These are phyloP conservation scores for Heliopora coerulea DNA, from an alignment of 92 coral and sea anemone species.

Conservation along the genomic window DNA sequence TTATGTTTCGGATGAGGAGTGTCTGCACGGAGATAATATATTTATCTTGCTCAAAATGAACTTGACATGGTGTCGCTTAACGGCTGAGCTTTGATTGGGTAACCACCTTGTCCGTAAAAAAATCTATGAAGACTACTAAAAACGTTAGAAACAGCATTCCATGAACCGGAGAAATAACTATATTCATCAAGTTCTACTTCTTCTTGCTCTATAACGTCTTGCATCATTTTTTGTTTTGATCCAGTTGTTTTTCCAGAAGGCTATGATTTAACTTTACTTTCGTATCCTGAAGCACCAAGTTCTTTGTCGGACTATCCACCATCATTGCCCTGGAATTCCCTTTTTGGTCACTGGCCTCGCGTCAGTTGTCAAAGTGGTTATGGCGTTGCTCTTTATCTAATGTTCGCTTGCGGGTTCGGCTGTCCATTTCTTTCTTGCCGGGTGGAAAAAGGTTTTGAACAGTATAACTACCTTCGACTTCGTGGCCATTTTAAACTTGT, in stretches of 20 bases:
- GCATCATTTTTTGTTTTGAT: too few relatives aligned
- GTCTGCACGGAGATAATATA: background rate
- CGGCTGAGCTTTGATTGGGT: background rate
- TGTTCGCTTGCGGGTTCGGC: too few relatives aligned
- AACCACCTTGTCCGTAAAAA: background rate
- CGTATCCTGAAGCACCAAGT: background rate
- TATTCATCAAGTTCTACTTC: background rate
- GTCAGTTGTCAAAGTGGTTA: too few relatives aligned
- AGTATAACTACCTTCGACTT: too few relatives aligned
- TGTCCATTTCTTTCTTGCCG: too few relatives aligned
- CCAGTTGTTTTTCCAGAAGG: background rate
- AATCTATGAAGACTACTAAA: background rate
- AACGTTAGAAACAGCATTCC: background rate
- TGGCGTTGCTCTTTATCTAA: too few relatives aligned
- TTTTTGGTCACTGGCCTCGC: too few relatives aligned
- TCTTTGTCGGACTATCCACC: too few relatives aligned
- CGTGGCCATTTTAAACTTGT: too few relatives aligned
- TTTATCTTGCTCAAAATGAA: background rate
- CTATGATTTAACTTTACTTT: conserved; percentile 1
- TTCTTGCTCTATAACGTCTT: background rate
- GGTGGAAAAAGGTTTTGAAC: too few relatives aligned
- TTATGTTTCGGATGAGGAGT: background rate
- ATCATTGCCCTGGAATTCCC: too few relatives aligned
- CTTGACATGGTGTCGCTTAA: background rate
- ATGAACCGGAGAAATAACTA: background rate